phyloP scores from a whole-genome alignment of 2,888 invertebrate genomes.

The Cosmorhoe ocellata region DNA sequence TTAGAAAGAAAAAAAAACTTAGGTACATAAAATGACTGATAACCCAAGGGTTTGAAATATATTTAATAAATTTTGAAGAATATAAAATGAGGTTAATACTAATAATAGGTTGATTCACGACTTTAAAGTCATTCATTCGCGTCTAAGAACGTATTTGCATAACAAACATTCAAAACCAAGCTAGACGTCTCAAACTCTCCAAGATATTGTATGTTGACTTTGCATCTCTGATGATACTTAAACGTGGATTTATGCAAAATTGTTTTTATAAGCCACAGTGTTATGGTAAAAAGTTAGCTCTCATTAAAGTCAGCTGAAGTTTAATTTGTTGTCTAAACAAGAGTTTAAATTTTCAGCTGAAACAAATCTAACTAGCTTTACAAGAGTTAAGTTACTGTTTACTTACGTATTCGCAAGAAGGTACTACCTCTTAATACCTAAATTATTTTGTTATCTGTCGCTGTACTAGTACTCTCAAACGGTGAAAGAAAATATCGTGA shows the following conservation, averaged over 20 bases:
- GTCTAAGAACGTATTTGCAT: slow-evolving; percentile 52
- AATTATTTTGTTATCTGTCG: too few relatives aligned
- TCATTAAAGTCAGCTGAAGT: slow-evolving; percentile 14
- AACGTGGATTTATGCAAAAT: slow-evolving; percentile 24
- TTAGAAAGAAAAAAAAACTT: background rate
- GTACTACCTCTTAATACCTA: too few relatives aligned
- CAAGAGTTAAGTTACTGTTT: background rate
- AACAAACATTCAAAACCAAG: slow-evolving; percentile 46
- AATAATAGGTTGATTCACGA: slow-evolving; percentile 36
- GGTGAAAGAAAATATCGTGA: too few relatives aligned
- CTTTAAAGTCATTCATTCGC: slow-evolving; percentile 36
- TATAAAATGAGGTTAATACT: too few relatives aligned
- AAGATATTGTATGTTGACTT: slow-evolving; percentile 21
- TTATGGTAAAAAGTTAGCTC: slow-evolving; percentile 22
- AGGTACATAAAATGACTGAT: too few relatives aligned
- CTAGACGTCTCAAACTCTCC: background rate
- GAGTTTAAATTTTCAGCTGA: slow-evolving; percentile 4
- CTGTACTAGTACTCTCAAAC: too few relatives aligned
- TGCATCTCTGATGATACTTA: slow-evolving; percentile 8
- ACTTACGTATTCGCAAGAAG: too few relatives aligned
- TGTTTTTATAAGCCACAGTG: slow-evolving; percentile 21
- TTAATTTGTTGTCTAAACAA: slow-evolving; percentile 18
- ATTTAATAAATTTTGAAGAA: too few relatives aligned
- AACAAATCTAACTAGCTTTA: background rate
- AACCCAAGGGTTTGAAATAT: too few relatives aligned